Evolutionary conservation across 1,140 invertebrate genomes (phyloP).

Genomic region (Maniola jurtina): DNA sequence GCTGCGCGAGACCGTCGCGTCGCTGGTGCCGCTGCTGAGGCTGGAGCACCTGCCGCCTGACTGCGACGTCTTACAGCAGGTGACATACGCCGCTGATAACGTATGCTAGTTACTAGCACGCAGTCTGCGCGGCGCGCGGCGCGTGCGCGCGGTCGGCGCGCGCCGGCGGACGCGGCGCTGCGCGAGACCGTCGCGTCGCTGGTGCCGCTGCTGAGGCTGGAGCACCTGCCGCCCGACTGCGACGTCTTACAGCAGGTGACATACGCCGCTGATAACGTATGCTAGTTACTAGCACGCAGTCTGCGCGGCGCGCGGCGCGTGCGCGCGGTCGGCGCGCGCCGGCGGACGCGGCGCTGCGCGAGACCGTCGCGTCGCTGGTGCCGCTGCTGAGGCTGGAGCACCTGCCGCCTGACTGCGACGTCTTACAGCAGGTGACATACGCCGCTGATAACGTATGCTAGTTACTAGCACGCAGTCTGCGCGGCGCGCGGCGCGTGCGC

Average conservation of each 20-base stretch:
- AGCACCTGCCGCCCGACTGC: slow-evolving; percentile 92
- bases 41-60: slow-evolving; percentile 94
- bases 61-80: slow-evolving; percentile 87
- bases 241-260: slow-evolving; percentile 88
- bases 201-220: slow-evolving; percentile 90
- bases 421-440: slow-evolving; percentile 84
- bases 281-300: too few species aligned
- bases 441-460: too few species aligned
- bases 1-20: slow-evolving; percentile 90
- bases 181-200: slow-evolving; percentile 92
- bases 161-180: slow-evolving; percentile 92
- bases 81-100: too few species aligned
- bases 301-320: slow-evolving; percentile 91
- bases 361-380: slow-evolving; percentile 91
- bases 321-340: slow-evolving; percentile 89
- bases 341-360: slow-evolving; percentile 92
- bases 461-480: slow-evolving; percentile 92
- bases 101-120: too few species aligned
- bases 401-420: slow-evolving; percentile 91
- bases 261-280: too few species aligned
- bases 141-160: slow-evolving; percentile 89
- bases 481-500: slow-evolving; percentile 91
- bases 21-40: slow-evolving; percentile 89
- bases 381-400: slow-evolving; percentile 93
- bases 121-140: slow-evolving; percentile 92